Conservation (phyloP, 2,888 invertebrate genomes). For the Temnothorax unifasciatus region DNA sequence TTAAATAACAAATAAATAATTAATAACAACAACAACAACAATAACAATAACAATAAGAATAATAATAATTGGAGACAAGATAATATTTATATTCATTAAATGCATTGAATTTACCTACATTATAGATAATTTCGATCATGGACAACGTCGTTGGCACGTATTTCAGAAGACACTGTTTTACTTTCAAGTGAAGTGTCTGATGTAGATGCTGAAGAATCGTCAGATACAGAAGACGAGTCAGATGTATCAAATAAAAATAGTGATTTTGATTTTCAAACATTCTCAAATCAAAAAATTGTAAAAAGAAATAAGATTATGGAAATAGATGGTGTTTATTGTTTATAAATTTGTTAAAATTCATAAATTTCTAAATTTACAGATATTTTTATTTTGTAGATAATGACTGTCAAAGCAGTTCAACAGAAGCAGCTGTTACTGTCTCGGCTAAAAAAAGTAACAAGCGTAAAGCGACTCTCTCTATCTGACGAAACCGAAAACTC, state of each 20-base stretch:
- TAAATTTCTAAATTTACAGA: not conserved
- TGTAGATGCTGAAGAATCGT: not conserved
- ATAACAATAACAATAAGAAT: not conserved
- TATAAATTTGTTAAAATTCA: not conserved
- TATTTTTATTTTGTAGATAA: not conserved
- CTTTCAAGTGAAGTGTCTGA: not conserved
- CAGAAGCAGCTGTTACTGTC: not conserved
- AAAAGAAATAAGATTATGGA: not conserved
- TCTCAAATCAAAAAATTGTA: not conserved
- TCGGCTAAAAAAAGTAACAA: not conserved
- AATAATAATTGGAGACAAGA: too few species aligned
- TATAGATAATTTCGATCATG: not conserved
- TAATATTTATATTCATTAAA: too few species aligned
- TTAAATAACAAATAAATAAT: too few species aligned
- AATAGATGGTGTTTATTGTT: not conserved
- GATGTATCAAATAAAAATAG: not conserved
- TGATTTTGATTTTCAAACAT: not conserved
- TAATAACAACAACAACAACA: too few species aligned
- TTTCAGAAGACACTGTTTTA: not conserved
- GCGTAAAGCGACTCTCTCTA: not conserved
- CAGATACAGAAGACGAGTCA: not conserved
- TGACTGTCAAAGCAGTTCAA: not conserved
- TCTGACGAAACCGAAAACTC: not conserved
- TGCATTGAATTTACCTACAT: too few species aligned
- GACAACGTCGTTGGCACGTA: not conserved